A percentile compares a stretch with the other conserved stretches of the same genome.
Evolutionary conservation across 1,140 invertebrate species (phyloP).

Genomic region (Zaprionus ghesquierei): DNA sequence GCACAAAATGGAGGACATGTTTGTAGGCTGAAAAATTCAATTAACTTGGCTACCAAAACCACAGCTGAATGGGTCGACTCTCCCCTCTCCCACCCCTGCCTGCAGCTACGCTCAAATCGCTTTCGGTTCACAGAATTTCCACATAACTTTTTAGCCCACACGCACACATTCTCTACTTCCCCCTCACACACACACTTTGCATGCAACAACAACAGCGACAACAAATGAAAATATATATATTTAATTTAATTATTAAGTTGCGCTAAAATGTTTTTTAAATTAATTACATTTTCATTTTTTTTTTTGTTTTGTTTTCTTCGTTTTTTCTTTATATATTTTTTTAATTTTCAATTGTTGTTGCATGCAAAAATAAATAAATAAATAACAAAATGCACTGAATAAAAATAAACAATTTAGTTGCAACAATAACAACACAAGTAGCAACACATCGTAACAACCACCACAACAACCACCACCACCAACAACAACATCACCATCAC

Average conservation of each 20-base stretch:
- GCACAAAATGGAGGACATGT: neutral
- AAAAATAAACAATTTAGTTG: constrained; percentile 51
- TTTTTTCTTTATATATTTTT: constrained; percentile 38
- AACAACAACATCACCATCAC: constrained; percentile 38
- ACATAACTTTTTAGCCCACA: constrained; percentile 25
- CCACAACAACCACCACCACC: constrained; percentile 30
- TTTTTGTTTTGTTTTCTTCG: constrained; percentile 59
- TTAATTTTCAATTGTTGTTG: constrained; percentile 60
- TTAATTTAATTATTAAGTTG: constrained; percentile 45
- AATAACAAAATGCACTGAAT: constrained; percentile 32
- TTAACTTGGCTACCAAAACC: constrained; percentile 64
- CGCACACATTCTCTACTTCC: no score
- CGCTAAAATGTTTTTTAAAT: constrained; percentile 19
- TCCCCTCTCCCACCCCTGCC: no score
- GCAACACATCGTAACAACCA: constrained; percentile 42
- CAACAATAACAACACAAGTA: constrained; percentile 62
- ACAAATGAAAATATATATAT: constrained; percentile 37
- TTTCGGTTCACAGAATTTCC: no score
- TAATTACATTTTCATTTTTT: constrained; percentile 14
- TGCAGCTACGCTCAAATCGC: neutral
- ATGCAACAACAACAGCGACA: constrained; percentile 60
- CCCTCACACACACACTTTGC: constrained; percentile 4
- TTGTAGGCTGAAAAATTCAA: constrained; percentile 62
- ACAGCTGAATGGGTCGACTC: constrained; percentile 21
- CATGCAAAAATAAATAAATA: constrained; percentile 49